phyloP scores from a whole-genome alignment of 64 coral and sea anemone genomes.

The Astreopora myriophthalma region DNA sequence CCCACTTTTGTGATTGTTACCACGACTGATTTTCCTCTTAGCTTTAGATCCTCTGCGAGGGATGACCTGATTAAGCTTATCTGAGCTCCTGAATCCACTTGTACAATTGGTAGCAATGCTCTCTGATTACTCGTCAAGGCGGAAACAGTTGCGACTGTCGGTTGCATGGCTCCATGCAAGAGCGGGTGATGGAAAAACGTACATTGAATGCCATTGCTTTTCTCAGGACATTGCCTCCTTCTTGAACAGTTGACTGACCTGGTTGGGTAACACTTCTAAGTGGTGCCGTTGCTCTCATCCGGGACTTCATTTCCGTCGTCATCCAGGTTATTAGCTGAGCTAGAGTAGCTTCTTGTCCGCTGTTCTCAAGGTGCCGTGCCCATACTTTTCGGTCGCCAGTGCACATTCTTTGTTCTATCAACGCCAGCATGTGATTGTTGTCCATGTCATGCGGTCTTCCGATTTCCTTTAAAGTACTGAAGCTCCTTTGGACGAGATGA shows the following conservation, averaged over 20 bases:
- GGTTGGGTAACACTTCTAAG: not conserved
- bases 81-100: slow-evolving; percentile 12
- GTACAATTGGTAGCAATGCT: not conserved
- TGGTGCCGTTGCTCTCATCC: slow-evolving; percentile 62
- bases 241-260: not conserved
- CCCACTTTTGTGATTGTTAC: slow-evolving; percentile 9
- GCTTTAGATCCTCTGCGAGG: not conserved
- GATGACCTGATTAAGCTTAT: not conserved
- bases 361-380: slow-evolving; percentile 28
- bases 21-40: not conserved
- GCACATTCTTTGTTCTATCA: slow-evolving; percentile 61
- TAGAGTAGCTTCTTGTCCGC: slow-evolving; percentile 24
- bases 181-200: slow-evolving; percentile 30
- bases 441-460: slow-evolving; percentile 41
- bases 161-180: not conserved
- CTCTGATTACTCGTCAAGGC: not conserved
- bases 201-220: not conserved
- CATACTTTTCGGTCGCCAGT: slow-evolving; percentile 61
- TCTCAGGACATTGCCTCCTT: slow-evolving; percentile 21
- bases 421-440: slow-evolving; percentile 62
- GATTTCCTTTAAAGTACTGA: not conserved
- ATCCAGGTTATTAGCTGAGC: slow-evolving; percentile 38
- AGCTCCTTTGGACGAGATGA: not conserved
- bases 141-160: not conserved
- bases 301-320: slow-evolving; percentile 63